Percentiles rank a stretch among this genome's conserved stretches.
These are phyloP conservation scores for Gila robusta DNA, from an alignment of 2,797 vertebrate species.

Conservation along the genomic window DNA sequence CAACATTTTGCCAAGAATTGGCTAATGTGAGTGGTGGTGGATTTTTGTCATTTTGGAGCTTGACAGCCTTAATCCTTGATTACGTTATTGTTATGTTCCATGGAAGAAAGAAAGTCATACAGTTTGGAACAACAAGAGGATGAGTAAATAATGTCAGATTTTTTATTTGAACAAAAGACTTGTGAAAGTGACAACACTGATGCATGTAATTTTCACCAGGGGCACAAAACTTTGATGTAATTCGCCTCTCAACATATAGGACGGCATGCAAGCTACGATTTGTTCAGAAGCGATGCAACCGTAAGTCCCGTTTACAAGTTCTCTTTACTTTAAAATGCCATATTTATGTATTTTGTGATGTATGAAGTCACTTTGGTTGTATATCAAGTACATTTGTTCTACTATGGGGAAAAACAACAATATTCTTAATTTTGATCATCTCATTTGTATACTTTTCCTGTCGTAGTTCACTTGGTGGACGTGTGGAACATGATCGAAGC, in stretches of 20 bases:
- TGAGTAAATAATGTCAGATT: not conserved
- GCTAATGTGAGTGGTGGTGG: not conserved
- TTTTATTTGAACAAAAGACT: not conserved
- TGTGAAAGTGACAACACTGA: constrained; percentile 3
- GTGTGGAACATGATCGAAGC: constrained; percentile 99
- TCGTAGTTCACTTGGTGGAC: constrained; percentile 93
- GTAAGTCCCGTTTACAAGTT: constrained; percentile 79
- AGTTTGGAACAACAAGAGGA: not conserved
- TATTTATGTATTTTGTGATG: not conserved
- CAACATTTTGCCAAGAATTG: not conserved
- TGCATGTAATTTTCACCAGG: constrained; percentile 74
- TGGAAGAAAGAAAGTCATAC: not conserved
- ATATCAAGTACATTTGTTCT: not conserved
- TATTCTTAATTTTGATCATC: not conserved
- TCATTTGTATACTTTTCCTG: not conserved
- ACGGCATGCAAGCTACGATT: constrained; percentile 96
- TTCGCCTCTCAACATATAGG: constrained; percentile 95
- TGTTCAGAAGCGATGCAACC: constrained; percentile 95
- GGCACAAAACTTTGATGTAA: constrained; percentile 97
- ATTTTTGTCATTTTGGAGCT: not conserved
- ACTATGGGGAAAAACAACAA: not conserved
- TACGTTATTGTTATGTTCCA: not conserved
- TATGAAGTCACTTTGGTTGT: not conserved
- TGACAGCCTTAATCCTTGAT: not conserved
- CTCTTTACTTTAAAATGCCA: not conserved